Base-by-base conservation (phyloP, 1,140 invertebrate genomes). In the Brachionus asplanchnoidis region DNA sequence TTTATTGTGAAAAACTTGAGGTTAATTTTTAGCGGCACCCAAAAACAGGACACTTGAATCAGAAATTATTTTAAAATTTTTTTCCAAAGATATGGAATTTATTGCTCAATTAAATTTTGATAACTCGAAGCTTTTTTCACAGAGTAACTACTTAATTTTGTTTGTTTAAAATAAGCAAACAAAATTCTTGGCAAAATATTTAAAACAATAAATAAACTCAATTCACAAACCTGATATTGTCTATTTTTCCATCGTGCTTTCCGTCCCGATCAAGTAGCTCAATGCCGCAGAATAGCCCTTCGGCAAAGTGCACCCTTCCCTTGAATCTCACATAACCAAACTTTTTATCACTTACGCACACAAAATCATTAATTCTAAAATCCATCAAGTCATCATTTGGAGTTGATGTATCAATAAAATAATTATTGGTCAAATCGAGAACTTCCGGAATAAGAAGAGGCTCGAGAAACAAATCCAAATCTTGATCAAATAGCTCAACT, bases 231-330 rank as follows among this genome's bases (percentile, higher is more conserved):
- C 88, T 85, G 7, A 87, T 86, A 9, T 88, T 88, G 84, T 88
- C 86, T n/a, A 89, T 87, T 32, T 87, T 85, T 8, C 89, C 89
- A 85, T 89, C 88, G 85, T 89, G 87, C 80, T 87, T 87, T 6
- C 89, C 89, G 66, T 88, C 88, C 6, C 87, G 85, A 23, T 89
- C 88, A 68, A 88, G 87, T 12, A 90, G 75, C 56, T 88, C 88
- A 46, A 90, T 87, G 9, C 89, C 89, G 85, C 88, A 89, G 87
- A 88, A 89, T n/a, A 87, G 70, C 5, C 89, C 89, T 14, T 87
- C 86, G 7, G 87, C 87, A 36, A 89, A 86, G 65, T 88, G 87
- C 14, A 87, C 87, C 75, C 86, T 86, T 8, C 88, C 88, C 1
- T n/a, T 23, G 44, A 77, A 77, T 50, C 46, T 20, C 12, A 77